Evolutionary conservation across 2,113 vertebrate species (phyloP).

Genomic region (Poecilia latipinna): DNA sequence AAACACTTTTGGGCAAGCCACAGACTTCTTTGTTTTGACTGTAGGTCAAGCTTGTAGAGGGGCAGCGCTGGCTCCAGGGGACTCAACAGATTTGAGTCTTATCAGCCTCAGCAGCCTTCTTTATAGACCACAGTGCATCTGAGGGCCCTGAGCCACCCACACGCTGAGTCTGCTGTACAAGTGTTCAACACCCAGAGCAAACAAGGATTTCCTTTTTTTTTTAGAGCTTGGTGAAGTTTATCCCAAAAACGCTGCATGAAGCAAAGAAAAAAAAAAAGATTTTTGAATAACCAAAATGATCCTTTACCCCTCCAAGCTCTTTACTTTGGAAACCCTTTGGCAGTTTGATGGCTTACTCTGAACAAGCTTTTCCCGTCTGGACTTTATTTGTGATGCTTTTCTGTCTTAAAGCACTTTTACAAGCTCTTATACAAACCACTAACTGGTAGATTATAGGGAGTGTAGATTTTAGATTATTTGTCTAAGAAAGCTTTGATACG

Average conservation of each 20-base stretch:
- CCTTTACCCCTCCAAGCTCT: too few species aligned
- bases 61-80: conserved; percentile 22
- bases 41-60: conserved; percentile 34
- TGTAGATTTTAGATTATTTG: too few species aligned
- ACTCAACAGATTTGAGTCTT: conserved; percentile 51
- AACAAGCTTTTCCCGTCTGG: too few species aligned
- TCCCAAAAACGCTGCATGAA: not conserved
- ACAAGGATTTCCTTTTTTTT: not conserved
- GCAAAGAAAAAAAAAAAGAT: not conserved
- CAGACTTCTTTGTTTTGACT: conserved; percentile 34
- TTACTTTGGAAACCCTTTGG: too few species aligned
- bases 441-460: too few species aligned
- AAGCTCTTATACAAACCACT: too few species aligned
- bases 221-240: not conserved
- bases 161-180: conserved; percentile 32
- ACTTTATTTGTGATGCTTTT: too few species aligned
- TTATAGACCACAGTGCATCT: conserved; percentile 34
- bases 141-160: conserved; percentile 31
- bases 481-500: too few species aligned
- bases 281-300: not conserved
- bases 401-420: too few species aligned
- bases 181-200: conserved; percentile 26
- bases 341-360: too few species aligned
- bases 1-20: conserved; percentile 8
- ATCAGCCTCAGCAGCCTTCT: conserved; percentile 52